Conservation (phyloP, 37 sponge, comb jelly and placozoan species). For the Ephydatia muelleri region DNA sequence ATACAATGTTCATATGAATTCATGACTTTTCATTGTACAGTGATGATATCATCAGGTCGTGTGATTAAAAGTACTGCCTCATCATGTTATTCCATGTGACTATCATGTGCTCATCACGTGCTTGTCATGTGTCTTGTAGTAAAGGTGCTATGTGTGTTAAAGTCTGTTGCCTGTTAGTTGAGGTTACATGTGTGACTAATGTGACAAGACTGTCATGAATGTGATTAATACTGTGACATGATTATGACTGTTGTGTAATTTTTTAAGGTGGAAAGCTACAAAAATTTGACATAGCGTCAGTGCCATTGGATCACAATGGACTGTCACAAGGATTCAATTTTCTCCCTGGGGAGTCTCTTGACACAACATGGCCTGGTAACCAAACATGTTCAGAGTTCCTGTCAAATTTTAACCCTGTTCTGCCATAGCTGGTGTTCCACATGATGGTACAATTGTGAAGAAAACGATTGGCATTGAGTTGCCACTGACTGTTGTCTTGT, state of each 20-base stretch:
- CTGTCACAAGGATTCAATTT: neutral
- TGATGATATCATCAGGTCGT: no score
- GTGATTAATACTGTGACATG: neutral
- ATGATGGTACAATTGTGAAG: neutral
- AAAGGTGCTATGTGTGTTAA: no score
- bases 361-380: constrained; percentile 1
- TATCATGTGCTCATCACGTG: no score
- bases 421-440: neutral
- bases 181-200: no score
- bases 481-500: neutral
- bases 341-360: neutral
- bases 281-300: neutral
- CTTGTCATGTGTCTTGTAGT: no score
- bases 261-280: neutral
- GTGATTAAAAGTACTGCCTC: no score
- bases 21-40: no score
- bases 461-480: neutral
- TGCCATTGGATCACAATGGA: neutral
- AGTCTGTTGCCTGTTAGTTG: no score
- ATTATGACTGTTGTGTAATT: neutral
- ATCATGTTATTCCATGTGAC: no score
- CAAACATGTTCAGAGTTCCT: neutral
- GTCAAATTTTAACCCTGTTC: neutral
- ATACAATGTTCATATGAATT: no score
- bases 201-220: no score